phyloP scores from a whole-genome alignment of 1,140 invertebrate genomes.

The Trypoxylus dichotomus region DNA sequence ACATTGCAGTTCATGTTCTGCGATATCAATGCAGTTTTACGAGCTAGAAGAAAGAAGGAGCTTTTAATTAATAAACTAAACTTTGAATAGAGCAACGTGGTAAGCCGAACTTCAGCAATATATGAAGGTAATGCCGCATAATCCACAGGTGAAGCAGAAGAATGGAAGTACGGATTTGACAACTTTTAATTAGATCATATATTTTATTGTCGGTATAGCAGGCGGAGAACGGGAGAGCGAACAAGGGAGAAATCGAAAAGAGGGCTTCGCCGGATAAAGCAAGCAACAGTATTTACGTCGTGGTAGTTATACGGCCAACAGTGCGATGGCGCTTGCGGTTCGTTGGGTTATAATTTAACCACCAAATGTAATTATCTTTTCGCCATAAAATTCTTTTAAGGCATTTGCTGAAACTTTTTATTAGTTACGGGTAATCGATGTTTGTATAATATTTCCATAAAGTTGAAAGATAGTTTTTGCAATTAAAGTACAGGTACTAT shows the following conservation, averaged over 20 bases:
- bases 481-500: no score
- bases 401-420: no score
- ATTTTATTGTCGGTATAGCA: slow-evolving; percentile 10
- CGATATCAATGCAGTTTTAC: not conserved
- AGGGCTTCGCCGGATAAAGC: not conserved
- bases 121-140: not conserved
- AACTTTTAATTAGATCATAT: slow-evolving; percentile 23
- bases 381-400: no score
- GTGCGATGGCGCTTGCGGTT: not conserved
- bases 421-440: no score
- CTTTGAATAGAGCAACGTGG: not conserved
- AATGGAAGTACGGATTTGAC: slow-evolving; percentile 12
- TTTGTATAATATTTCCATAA: no score
- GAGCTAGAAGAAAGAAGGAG: not conserved
- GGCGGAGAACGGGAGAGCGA: not conserved
- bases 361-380: no score
- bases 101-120: not conserved
- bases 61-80: slow-evolving; percentile 20
- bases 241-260: not conserved
- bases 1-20: not conserved
- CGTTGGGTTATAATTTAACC: not conserved
- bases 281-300: not conserved
- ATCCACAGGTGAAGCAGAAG: slow-evolving; percentile 17
- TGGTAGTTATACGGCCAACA: not conserved
- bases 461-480: no score